A percentile compares a stretch with the other conserved stretches of the same genome.
Evolutionary conservation across 2,797 vertebrate genomes (phyloP).

Genomic region (Decapterus maruadsi): DNA sequence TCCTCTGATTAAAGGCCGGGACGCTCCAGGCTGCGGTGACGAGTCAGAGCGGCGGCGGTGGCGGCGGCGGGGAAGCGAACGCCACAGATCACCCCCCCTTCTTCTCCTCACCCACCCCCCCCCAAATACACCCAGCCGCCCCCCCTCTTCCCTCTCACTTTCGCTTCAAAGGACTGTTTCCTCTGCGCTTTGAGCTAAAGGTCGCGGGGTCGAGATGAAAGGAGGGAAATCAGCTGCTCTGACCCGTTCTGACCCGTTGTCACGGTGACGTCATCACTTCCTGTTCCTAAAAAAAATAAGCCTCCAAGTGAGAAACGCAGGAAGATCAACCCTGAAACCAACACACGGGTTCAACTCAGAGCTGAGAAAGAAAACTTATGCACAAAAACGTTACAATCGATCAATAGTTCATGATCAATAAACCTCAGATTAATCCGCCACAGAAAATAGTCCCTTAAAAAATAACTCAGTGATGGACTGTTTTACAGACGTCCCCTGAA

Average conservation of each 20-base stretch:
- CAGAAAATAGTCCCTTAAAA: no score
- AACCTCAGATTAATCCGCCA: neutral
- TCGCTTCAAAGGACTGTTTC: constrained; percentile 51
- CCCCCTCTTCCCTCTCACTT: neutral
- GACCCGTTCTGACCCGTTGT: neutral
- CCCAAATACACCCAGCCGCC: no score
- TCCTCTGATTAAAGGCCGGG: constrained; percentile 72
- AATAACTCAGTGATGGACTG: no score
- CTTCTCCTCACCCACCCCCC: no score
- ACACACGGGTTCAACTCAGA: neutral
- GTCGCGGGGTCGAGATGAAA: constrained; percentile 56
- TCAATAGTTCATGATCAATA: neutral
- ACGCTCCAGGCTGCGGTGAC: constrained; percentile 43
- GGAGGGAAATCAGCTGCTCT: neutral
- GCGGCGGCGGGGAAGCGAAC: constrained; percentile 40
- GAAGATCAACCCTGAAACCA: neutral
- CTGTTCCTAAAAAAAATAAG: neutral
- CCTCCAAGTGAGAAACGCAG: neutral
- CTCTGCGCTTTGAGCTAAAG: constrained; percentile 48
- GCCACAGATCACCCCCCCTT: neutral
- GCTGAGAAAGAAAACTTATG: no score
- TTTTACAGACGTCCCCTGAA: no score
- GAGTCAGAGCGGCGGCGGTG: constrained; percentile 36
- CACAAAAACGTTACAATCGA: no score
- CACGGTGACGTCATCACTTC: neutral